Percentiles rank a stretch among this genome's conserved stretches.
Conservation (phyloP, 2,113 vertebrate species). For the Megaceryle torquata region DNA sequence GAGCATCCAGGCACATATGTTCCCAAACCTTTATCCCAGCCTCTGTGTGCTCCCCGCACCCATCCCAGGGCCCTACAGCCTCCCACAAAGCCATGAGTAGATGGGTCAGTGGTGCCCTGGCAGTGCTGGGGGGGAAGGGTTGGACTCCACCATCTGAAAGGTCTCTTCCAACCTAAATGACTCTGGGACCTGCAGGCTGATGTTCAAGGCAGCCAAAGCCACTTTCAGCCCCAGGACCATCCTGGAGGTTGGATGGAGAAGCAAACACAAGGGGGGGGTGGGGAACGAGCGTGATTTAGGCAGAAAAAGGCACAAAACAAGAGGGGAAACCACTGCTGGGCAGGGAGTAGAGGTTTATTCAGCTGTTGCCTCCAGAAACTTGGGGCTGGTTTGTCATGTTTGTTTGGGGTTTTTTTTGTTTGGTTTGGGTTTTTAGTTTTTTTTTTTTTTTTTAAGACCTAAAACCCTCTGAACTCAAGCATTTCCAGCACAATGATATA, state of each 20-base stretch:
- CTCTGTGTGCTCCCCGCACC: neutral
- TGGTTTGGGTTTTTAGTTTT: too few species aligned
- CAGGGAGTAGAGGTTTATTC: conserved; percentile 48
- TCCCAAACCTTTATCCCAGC: neutral
- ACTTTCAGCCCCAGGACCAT: neutral
- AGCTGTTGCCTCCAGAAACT: neutral
- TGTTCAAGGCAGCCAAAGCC: neutral
- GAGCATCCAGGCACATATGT: accelerated
- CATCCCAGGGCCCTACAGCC: neutral
- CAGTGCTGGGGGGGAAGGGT: neutral
- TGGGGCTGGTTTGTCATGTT: neutral
- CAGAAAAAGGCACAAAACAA: neutral
- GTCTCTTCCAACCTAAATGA: neutral
- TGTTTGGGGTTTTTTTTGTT: too few species aligned
- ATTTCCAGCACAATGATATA: conserved; percentile 3
- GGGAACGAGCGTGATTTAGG: neutral
- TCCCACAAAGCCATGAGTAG: accelerated
- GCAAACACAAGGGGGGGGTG: neutral
- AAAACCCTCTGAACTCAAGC: conserved; percentile 2
- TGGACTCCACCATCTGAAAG: neutral
- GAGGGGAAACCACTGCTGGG: conserved; percentile 41
- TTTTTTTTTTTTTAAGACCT: neutral
- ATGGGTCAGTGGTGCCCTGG: neutral
- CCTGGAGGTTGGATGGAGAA: neutral
- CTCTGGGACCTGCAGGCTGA: neutral